Evolutionary conservation across 1,140 invertebrate genomes (phyloP).

Genomic region (Brachionus sp.): DNA sequence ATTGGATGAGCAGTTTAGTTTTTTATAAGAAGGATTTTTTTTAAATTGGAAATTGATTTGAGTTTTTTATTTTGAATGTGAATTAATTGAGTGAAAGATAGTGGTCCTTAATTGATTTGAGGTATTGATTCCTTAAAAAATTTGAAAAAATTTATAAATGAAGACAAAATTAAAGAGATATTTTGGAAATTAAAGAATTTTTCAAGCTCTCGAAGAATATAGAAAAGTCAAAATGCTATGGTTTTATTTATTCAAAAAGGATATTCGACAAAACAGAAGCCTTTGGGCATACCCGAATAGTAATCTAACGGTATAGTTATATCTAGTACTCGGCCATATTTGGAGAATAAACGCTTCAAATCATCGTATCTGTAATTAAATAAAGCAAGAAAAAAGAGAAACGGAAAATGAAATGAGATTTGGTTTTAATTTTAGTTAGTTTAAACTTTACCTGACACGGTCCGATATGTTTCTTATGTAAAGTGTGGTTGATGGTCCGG

Average conservation of each 20-base stretch:
- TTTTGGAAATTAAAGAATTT: background rate
- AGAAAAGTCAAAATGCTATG: background rate
- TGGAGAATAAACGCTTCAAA: slow-evolving; percentile 60
- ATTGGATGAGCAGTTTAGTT: background rate
- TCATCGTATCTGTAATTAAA: slow-evolving; percentile 54
- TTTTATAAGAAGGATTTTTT: background rate
- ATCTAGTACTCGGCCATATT: slow-evolving; percentile 62
- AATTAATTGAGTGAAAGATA: background rate
- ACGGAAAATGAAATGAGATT: background rate
- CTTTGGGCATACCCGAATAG: slow-evolving; percentile 59
- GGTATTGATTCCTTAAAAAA: slow-evolving; percentile 2
- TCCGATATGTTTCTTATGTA: slow-evolving; percentile 42
- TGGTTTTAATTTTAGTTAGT: background rate
- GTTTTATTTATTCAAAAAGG: slow-evolving; percentile 23
- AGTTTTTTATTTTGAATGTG: background rate
- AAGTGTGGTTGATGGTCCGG: slow-evolving; percentile 26
- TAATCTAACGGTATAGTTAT: slow-evolving; percentile 63
- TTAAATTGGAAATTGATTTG: background rate
- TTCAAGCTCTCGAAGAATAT: background rate
- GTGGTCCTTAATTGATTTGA: background rate
- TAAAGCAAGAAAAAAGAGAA: slow-evolving; percentile 18
- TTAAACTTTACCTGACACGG: slow-evolving; percentile 11
- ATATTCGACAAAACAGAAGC: slow-evolving; percentile 63
- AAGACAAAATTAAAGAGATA: background rate
- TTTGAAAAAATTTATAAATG: background rate